Conservation (phyloP, 2,797 vertebrate species). For the Rhadinocentrus ornatus region DNA sequence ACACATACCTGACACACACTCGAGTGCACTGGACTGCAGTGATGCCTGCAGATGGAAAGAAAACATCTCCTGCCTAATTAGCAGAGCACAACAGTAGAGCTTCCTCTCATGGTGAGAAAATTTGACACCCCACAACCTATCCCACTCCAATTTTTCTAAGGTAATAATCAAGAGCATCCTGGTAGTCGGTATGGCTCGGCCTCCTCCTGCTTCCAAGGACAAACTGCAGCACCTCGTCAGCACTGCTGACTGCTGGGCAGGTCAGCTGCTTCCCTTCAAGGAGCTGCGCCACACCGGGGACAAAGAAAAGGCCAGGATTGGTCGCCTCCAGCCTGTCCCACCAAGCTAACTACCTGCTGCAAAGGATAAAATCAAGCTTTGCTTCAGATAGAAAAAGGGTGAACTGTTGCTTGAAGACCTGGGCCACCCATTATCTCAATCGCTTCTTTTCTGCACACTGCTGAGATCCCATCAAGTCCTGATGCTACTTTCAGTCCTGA, state of each 20-base stretch:
- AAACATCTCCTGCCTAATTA: slow-evolving; percentile 60
- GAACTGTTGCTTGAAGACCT: slow-evolving; percentile 27
- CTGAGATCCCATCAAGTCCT: slow-evolving; percentile 41
- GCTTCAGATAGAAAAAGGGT: slow-evolving; percentile 11
- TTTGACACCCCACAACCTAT: slow-evolving; percentile 44
- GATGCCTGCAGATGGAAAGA: slow-evolving; percentile 41
- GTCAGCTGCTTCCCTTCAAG: slow-evolving; percentile 58
- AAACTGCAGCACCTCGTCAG: slow-evolving; percentile 41
- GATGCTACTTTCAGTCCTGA: slow-evolving; percentile 9
- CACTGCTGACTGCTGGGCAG: slow-evolving; percentile 48
- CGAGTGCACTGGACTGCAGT: slow-evolving; percentile 14
- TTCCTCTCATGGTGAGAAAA: slow-evolving; percentile 36
- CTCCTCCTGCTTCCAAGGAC: slow-evolving; percentile 67
- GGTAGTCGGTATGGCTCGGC: slow-evolving; percentile 21
- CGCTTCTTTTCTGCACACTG: slow-evolving; percentile 2
- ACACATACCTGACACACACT: slow-evolving; percentile 24
- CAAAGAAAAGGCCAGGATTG: slow-evolving; percentile 33
- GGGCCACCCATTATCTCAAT: slow-evolving; percentile 35
- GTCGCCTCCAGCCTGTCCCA: slow-evolving; percentile 46
- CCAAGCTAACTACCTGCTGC: slow-evolving; percentile 33
- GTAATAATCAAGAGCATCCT: slow-evolving; percentile 39
- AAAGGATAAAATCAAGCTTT: slow-evolving; percentile 7
- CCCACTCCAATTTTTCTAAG: slow-evolving; percentile 6
- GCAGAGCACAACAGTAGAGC: slow-evolving; percentile 50
- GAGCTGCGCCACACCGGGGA: slow-evolving; percentile 39